Evolutionary conservation across 2,797 vertebrate species (phyloP).

Genomic region (Phylloscopus collybita): DNA sequence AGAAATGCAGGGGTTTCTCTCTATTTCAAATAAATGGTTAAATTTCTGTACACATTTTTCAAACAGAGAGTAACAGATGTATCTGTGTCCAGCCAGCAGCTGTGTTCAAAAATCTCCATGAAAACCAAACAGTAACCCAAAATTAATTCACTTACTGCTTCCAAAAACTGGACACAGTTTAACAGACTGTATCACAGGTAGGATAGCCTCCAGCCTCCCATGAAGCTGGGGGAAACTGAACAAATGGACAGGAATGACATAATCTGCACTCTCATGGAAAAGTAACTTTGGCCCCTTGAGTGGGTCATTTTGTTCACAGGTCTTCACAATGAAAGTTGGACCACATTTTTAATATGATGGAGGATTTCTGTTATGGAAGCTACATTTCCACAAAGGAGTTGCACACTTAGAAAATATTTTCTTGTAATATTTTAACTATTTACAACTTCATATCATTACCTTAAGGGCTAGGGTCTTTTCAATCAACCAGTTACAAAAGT

Average conservation of each 20-base stretch:
- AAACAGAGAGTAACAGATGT: background rate
- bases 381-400: background rate
- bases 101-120: background rate
- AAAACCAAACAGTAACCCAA: background rate
- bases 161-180: background rate
- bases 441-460: background rate
- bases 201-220: background rate
- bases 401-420: background rate
- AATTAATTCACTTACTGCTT: background rate
- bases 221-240: background rate
- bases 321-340: background rate
- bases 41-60: accelerated
- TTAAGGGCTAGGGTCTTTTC: background rate
- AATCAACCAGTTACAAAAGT: background rate
- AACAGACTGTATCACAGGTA: background rate
- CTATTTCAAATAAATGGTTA: background rate
- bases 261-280: background rate
- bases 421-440: background rate
- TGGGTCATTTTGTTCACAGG: background rate
- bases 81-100: background rate
- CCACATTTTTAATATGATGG: background rate
- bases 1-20: background rate
- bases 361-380: background rate
- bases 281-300: background rate
- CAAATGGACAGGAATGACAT: background rate